phyloP scores from a whole-genome alignment of 2,888 invertebrate genomes.

The Epicampocera succincta region DNA sequence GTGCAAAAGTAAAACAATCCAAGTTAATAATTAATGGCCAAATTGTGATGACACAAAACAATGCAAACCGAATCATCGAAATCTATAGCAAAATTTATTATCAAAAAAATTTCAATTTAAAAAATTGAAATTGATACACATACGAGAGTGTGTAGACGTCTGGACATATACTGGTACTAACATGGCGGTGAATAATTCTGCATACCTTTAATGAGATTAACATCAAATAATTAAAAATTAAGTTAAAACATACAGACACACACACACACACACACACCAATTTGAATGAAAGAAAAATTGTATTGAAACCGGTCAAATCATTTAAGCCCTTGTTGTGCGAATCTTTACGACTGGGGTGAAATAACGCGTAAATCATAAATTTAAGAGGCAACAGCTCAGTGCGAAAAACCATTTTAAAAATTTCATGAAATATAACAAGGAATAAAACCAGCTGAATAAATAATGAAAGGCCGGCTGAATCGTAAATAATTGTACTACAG shows the following conservation, averaged over 20 bases:
- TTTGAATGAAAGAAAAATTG: conserved; percentile 1
- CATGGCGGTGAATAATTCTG: conserved; percentile 8
- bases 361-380: conserved; percentile 55
- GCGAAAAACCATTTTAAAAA: background rate
- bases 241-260: too few relatives aligned
- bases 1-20: conserved; percentile 20
- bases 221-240: background rate
- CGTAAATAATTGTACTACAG: conserved; percentile 30
- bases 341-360: conserved; percentile 36
- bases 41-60: conserved; percentile 55
- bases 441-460: conserved; percentile 13
- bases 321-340: conserved; percentile 10
- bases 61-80: conserved; percentile 32
- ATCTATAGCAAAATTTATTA: conserved; percentile 49
- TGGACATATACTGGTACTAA: background rate
- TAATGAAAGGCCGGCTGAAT: conserved; percentile 1
- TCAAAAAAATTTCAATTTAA: too few relatives aligned
- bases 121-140: conserved; percentile 13
- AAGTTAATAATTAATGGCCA: conserved; percentile 36
- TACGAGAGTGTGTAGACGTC: background rate
- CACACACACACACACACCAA: background rate
- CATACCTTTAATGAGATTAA: conserved; percentile 4
- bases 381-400: background rate
- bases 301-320: conserved; percentile 25
- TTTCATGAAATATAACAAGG: background rate